Conservation (phyloP, 2,113 vertebrate genomes). For the Lepus timidus region DNA sequence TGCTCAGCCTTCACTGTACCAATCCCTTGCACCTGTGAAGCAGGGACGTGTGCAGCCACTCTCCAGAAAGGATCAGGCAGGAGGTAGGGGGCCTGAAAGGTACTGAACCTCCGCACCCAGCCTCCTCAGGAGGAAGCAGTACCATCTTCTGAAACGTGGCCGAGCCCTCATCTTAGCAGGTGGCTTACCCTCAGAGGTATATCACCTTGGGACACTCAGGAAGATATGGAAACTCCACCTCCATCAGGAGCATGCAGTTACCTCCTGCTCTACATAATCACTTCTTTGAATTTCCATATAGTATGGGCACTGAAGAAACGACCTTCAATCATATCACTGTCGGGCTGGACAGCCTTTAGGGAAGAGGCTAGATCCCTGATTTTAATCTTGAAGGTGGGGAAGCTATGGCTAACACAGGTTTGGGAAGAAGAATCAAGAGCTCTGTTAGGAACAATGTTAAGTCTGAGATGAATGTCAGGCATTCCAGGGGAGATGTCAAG, state of each 20-base stretch:
- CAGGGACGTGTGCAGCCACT: not conserved
- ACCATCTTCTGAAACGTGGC: not conserved
- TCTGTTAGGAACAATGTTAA: slow-evolving; percentile 23
- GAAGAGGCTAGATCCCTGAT: not conserved
- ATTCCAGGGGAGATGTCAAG: slow-evolving; percentile 26
- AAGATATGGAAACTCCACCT: not conserved
- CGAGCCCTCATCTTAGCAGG: not conserved
- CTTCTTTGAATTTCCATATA: slow-evolving; percentile 14
- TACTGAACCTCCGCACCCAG: slow-evolving; percentile 5
- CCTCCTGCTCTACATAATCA: not conserved
- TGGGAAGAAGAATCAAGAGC: slow-evolving; percentile 11
- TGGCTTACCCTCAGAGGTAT: not conserved
- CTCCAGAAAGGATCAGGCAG: slow-evolving; percentile 18
- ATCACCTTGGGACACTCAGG: not conserved
- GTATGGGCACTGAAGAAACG: not conserved
- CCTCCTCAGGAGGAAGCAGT: not conserved
- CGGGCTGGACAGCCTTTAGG: not conserved
- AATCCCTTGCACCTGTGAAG: slow-evolving; percentile 10
- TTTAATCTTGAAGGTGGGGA: slow-evolving; percentile 22
- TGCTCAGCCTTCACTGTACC: not conserved
- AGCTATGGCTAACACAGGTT: slow-evolving; percentile 24
- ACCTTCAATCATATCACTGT: not conserved
- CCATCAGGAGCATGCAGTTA: not conserved
- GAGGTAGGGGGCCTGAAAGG: not conserved
- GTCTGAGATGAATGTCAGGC: slow-evolving; percentile 5